These are phyloP conservation scores for Eudyptes chrysolophus DNA, from an alignment of 2,113 vertebrate species.

Conservation along the genomic window DNA sequence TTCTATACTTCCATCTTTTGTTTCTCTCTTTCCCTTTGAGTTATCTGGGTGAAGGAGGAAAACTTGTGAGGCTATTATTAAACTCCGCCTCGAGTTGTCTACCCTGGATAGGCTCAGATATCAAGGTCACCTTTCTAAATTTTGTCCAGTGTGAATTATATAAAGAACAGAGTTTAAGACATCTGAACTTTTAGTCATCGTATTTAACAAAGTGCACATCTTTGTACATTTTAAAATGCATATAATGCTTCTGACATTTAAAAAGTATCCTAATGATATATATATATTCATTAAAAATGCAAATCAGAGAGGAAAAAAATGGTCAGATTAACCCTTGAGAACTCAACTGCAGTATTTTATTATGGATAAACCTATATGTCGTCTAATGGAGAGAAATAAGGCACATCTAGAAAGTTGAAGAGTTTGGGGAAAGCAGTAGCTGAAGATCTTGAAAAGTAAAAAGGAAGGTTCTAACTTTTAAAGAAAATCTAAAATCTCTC, in stretches of 20 bases:
- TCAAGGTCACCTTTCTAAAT: neutral
- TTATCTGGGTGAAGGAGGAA: neutral
- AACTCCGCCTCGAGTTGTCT: neutral
- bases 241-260: neutral
- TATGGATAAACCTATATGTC: neutral
- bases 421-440: neutral
- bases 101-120: neutral
- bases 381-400: neutral
- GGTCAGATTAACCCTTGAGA: neutral
- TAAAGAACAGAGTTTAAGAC: neutral
- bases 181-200: neutral
- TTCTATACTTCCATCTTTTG: neutral
- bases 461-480: neutral
- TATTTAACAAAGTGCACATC: neutral
- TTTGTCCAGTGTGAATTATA: neutral
- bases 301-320: neutral
- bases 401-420: neutral
- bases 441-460: neutral
- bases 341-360: neutral
- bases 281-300: neutral
- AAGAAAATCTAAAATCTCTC: neutral
- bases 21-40: neutral
- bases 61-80: neutral
- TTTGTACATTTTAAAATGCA: neutral
- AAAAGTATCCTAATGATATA: neutral